These are phyloP conservation scores for Kryphioiulus occultus DNA, from an alignment of 2,888 invertebrate genomes.

Conservation along the genomic window DNA sequence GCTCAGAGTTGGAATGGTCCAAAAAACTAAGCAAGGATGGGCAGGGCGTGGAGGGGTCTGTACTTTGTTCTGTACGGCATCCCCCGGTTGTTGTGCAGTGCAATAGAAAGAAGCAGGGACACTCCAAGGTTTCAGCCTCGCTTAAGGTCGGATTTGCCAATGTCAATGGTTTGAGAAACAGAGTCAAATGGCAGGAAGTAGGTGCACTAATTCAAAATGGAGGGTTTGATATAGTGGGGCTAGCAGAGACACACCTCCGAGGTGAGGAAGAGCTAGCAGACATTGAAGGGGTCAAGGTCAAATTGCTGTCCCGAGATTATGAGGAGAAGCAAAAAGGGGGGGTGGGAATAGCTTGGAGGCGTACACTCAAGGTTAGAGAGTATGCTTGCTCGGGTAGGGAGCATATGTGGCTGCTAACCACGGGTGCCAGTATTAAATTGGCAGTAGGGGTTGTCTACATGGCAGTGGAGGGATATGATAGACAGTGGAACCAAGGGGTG, in stretches of 20 bases:
- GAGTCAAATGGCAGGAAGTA: no score
- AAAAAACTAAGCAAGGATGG: no score
- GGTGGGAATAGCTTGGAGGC: not conserved
- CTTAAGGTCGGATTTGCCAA: no score
- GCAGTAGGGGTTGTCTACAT: not conserved
- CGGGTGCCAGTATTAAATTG: not conserved
- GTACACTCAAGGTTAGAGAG: not conserved
- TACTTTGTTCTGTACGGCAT: no score
- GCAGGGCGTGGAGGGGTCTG: no score
- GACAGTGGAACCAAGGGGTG: not conserved
- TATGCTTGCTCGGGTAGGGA: not conserved
- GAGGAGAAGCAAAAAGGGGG: not conserved
- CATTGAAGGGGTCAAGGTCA: accelerated
- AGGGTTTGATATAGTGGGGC: not conserved
- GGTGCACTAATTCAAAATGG: no score
- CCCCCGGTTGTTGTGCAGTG: no score
- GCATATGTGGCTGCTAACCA: not conserved
- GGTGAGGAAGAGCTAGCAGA: not conserved
- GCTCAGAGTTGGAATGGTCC: no score
- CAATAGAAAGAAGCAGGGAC: no score
- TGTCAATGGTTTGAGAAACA: no score
- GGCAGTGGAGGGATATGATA: not conserved
- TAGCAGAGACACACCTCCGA: not conserved
- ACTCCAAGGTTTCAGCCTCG: no score
- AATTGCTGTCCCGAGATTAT: not conserved